Base-by-base conservation (phyloP, 2,113 vertebrate species). In the Nerophis lumbriciformis region DNA sequence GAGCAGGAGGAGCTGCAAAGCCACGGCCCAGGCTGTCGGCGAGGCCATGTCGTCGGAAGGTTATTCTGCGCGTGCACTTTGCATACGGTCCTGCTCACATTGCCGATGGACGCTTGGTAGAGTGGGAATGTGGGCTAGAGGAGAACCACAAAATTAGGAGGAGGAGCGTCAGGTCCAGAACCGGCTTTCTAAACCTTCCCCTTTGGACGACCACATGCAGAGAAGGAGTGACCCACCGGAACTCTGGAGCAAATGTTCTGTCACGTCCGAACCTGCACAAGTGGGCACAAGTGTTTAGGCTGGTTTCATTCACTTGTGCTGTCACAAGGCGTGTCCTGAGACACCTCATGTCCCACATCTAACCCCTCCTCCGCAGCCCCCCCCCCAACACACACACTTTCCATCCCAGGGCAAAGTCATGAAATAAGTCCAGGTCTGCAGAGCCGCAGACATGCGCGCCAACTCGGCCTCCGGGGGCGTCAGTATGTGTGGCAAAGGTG, bases 1-100 rank as follows among this genome's bases (percentile, higher is more conserved):
- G 76, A 95, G 80, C 28, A 45, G 28, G 28, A 91, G 80, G 66
- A 94, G 84, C 77, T 88, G 90, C 70, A 84, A 72, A 61, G 92
- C 78, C 56, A 92, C 79, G 48, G 88, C 48, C 56, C 85, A 8
- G 51, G 76, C 77, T 48, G 71, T 85, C 82, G 81, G 83, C 51
- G 69, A n/a, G 52, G 73, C 75, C 89, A 78, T 89, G 66, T 84
- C 86, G 58, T 81, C 76, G 10, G 19, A 9, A 11, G n/a, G 16
- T 53, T 53, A 28, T 35, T 53, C 12, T 28, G 7, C 5, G 11
- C 37, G 12, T 59, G 7, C 42, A 57, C 47, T 61, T 61, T 38
- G 14, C 11, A 6, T 51, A 16, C n/a, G 28, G 51, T 53, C 51
- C 28, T 7, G 59, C 21, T 57, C 48, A 4, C 42, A 45, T 45